Evolutionary conservation across 2,113 vertebrate genomes (phyloP).

Genomic region (Ptyas mucosa): DNA sequence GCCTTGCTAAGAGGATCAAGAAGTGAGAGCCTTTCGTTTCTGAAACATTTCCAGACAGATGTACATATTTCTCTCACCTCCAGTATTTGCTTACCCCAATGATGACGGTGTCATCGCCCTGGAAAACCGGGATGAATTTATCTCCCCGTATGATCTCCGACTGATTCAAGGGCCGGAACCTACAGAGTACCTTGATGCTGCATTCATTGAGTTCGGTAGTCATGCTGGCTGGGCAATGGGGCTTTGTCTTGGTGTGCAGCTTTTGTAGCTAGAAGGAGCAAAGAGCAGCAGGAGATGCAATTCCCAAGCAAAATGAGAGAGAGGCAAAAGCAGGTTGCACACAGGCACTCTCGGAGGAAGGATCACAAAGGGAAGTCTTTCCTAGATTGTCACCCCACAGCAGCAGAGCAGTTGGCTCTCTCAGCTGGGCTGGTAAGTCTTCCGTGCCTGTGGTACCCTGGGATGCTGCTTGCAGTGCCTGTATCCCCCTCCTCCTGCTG

Average conservation of each 20-base stretch:
- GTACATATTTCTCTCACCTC: not conserved
- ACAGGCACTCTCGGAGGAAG: not conserved
- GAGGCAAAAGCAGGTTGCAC: not conserved
- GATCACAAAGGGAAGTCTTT: not conserved
- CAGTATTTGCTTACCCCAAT: constrained; percentile 80
- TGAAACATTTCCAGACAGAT: not conserved
- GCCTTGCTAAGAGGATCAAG: not conserved
- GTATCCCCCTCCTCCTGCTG: constrained; percentile 32
- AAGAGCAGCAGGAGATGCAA: not conserved
- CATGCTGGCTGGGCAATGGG: constrained; percentile 67
- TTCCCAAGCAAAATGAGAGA: not conserved
- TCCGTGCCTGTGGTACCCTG: not conserved
- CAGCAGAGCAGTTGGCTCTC: constrained; percentile 19
- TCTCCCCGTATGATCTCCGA: constrained; percentile 84
- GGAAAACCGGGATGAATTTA: constrained; percentile 86
- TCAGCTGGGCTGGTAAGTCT: constrained; percentile 11
- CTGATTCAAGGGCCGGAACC: constrained; percentile 87
- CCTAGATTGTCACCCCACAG: constrained; percentile 6
- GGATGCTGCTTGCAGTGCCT: constrained; percentile 13
- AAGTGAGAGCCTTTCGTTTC: not conserved
- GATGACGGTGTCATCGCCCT: constrained; percentile 83
- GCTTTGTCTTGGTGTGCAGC: not conserved
- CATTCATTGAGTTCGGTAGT: constrained; percentile 84
- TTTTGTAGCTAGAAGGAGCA: not conserved
- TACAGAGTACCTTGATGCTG: constrained; percentile 92